Percentiles rank a stretch among this genome's conserved stretches.
Evolutionary conservation across 2,888 invertebrate genomes (phyloP).

Genomic region (Metallyticus violacea): DNA sequence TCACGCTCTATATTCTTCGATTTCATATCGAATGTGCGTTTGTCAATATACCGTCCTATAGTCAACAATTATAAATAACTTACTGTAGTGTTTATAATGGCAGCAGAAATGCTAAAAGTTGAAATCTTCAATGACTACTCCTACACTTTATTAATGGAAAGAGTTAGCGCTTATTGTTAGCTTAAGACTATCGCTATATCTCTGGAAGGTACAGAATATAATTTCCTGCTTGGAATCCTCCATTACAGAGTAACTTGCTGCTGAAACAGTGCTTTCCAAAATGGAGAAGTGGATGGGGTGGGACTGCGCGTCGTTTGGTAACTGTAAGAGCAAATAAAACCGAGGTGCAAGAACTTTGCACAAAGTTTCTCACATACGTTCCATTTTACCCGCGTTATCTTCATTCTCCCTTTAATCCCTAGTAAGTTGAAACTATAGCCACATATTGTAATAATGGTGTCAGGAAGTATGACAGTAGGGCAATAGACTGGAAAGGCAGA

Average conservation of each 20-base stretch:
- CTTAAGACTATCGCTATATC: neutral
- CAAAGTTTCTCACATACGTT: neutral
- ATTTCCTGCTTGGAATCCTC: neutral
- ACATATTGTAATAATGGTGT: neutral
- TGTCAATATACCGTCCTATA: too few species aligned
- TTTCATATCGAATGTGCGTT: too few species aligned
- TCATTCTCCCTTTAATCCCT: neutral
- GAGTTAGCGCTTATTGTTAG: neutral
- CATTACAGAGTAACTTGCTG: neutral
- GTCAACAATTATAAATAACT: too few species aligned
- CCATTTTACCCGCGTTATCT: neutral
- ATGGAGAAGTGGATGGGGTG: too few species aligned
- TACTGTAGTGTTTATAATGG: neutral
- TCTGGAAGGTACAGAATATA: neutral
- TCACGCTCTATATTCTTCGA: too few species aligned
- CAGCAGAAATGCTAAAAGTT: neutral
- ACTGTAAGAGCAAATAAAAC: neutral
- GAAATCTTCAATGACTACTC: neutral
- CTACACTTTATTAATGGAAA: neutral
- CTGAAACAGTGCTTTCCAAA: neutral
- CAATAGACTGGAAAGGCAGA: neutral
- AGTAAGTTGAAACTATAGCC: neutral
- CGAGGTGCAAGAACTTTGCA: neutral
- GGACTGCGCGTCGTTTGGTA: neutral
- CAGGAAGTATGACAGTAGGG: neutral